phyloP scores from a whole-genome alignment of 2,888 invertebrate genomes.

The Leucozona laternaria region DNA sequence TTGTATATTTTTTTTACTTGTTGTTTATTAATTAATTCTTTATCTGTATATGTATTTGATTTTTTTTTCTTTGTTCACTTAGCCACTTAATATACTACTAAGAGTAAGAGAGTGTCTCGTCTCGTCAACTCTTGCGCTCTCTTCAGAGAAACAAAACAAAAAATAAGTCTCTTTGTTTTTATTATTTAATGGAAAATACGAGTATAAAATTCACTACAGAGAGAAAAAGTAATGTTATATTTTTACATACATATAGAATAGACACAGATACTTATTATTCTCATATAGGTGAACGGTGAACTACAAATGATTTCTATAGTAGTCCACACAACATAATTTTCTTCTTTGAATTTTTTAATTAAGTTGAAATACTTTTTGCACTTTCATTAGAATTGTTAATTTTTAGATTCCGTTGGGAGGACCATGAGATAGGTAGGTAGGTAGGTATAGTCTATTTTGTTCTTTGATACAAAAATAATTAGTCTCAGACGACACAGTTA shows the following conservation, averaged over 20 bases:
- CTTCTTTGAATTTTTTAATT: constrained; percentile 56
- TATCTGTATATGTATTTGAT: constrained; percentile 53
- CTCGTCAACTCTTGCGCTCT: constrained; percentile 10
- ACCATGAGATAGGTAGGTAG: no score
- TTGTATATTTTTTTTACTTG: constrained; percentile 44
- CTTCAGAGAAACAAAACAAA: not conserved
- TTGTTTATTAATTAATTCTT: constrained; percentile 58
- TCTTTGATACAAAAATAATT: constrained; percentile 25
- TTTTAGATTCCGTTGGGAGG: constrained; percentile 23
- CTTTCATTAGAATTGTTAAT: constrained; percentile 53
- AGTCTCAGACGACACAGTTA: constrained; percentile 34
- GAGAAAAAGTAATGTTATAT: constrained; percentile 32
- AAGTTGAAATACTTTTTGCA: constrained; percentile 60
- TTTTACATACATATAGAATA: constrained; percentile 17
- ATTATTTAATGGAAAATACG: constrained; percentile 29
- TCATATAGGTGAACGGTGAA: constrained; percentile 55
- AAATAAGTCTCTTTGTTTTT: constrained; percentile 10
- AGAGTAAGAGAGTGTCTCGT: constrained; percentile 15
- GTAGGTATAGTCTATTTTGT: constrained; percentile 2
- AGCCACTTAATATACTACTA: not conserved
- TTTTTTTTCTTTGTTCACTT: constrained; percentile 57
- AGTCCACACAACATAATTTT: constrained; percentile 46
- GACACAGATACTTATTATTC: constrained; percentile 8
- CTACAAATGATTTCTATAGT: constrained; percentile 70
- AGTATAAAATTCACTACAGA: constrained; percentile 9